A percentile compares a stretch with the other conserved stretches of the same genome.
Evolutionary conservation across 1,140 invertebrate species (phyloP).

Genomic region (Formica exsecta): DNA sequence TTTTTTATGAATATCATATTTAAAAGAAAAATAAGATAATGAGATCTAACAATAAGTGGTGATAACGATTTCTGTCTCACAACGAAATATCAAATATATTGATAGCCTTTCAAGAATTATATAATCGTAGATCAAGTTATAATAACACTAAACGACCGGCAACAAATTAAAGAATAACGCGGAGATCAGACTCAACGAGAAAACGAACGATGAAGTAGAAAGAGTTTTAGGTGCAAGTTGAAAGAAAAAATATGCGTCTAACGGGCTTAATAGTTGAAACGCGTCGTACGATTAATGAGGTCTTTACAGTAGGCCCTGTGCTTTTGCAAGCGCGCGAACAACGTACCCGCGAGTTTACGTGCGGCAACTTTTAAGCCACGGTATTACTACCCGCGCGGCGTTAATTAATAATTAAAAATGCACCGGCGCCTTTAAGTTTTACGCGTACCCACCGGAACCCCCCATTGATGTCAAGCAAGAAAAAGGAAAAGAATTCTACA

Average conservation of each 20-base stretch:
- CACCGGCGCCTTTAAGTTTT: slow-evolving; percentile 41
- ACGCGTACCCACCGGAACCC: slow-evolving; percentile 1
- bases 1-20: background rate
- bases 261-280: slow-evolving; percentile 34
- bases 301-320: slow-evolving; percentile 19
- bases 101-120: background rate
- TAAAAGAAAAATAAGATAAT: no score
- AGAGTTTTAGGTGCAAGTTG: background rate
- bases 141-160: background rate
- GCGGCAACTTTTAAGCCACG: slow-evolving; percentile 64
- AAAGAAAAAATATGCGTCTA: slow-evolving; percentile 19
- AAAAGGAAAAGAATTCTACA: background rate
- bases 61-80: no score
- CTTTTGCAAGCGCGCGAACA: slow-evolving; percentile 11
- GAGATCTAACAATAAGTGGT: no score
- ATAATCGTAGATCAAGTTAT: background rate
- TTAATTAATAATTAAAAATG: slow-evolving; percentile 76
- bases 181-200: background rate
- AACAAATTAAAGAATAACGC: slow-evolving; percentile 7
- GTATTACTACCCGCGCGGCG: slow-evolving; percentile 56
- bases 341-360: slow-evolving; percentile 48
- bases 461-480: slow-evolving; percentile 4
- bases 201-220: background rate
- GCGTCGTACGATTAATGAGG: slow-evolving; percentile 50
- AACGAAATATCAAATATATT: background rate